These are phyloP conservation scores for Saxicola maurus DNA, from an alignment of 2,797 vertebrate genomes.

Conservation along the genomic window DNA sequence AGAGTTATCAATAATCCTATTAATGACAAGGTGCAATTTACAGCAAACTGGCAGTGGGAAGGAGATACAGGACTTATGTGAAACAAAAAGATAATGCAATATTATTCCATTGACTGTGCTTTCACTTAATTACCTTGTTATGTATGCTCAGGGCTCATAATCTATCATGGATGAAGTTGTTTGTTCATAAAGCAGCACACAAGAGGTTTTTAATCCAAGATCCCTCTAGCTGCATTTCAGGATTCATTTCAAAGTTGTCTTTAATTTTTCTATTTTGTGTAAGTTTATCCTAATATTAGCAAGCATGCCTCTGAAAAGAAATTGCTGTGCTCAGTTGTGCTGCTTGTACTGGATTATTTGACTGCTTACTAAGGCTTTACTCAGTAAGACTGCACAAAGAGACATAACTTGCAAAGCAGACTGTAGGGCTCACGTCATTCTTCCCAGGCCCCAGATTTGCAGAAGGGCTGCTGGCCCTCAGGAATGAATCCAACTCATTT, in stretches of 20 bases:
- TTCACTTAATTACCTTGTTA: constrained; percentile 58
- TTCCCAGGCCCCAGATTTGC: neutral
- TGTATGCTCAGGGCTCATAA: constrained; percentile 19
- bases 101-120: constrained; percentile 29
- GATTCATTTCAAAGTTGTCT: constrained; percentile 47
- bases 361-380: neutral
- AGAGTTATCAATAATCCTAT: constrained; percentile 50
- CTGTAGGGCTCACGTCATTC: neutral
- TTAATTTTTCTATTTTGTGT: constrained; percentile 4
- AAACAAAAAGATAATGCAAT: constrained; percentile 55
- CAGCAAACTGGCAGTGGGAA: constrained; percentile 36
- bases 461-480: neutral
- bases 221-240: constrained; percentile 25
- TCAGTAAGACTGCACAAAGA: neutral
- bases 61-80: constrained; percentile 39
- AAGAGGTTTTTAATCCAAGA: constrained; percentile 51
- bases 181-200: constrained; percentile 30
- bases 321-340: neutral
- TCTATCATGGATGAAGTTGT: constrained; percentile 36
- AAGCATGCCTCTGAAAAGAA: constrained; percentile 8
- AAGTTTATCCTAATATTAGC: constrained; percentile 30
- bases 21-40: constrained; percentile 57
- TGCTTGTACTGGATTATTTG: neutral
- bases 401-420: neutral
- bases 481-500: neutral